Percentiles rank a stretch among this genome's conserved stretches.
Evolutionary conservation across 2,113 vertebrate species (phyloP).

Genomic region (Nothocercus nigrocapillus): DNA sequence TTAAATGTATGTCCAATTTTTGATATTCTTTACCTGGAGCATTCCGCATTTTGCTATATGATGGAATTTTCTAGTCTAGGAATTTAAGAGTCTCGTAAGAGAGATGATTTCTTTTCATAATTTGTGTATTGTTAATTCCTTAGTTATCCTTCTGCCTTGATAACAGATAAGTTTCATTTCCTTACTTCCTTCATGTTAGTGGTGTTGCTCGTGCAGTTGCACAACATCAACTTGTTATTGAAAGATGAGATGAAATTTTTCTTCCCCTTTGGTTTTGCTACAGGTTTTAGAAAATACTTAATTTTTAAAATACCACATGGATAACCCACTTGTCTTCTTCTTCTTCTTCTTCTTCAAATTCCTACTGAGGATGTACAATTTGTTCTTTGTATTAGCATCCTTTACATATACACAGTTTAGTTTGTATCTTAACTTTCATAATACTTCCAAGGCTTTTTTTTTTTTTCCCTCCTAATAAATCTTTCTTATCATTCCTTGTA

Average conservation of each 20-base stretch:
- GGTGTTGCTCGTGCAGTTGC: background rate
- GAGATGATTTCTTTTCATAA: background rate
- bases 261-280: background rate
- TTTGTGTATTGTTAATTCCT: background rate
- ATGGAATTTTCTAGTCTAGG: background rate
- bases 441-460: background rate
- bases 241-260: background rate
- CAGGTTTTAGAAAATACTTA: background rate
- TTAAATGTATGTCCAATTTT: background rate
- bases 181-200: background rate
- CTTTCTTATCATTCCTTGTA: background rate
- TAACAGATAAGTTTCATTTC: background rate
- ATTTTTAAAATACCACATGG: background rate
- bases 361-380: background rate
- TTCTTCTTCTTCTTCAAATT: background rate
- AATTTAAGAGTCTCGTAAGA: background rate
- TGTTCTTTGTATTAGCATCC: conserved; percentile 4
- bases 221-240: background rate
- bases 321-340: background rate
- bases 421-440: background rate
- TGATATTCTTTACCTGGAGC: background rate
- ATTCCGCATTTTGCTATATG: background rate
- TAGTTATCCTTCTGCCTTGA: background rate
- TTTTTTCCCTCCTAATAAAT: background rate
- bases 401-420: background rate